Conservation (phyloP, 2,113 vertebrate species). For the Anoplopoma fimbria region DNA sequence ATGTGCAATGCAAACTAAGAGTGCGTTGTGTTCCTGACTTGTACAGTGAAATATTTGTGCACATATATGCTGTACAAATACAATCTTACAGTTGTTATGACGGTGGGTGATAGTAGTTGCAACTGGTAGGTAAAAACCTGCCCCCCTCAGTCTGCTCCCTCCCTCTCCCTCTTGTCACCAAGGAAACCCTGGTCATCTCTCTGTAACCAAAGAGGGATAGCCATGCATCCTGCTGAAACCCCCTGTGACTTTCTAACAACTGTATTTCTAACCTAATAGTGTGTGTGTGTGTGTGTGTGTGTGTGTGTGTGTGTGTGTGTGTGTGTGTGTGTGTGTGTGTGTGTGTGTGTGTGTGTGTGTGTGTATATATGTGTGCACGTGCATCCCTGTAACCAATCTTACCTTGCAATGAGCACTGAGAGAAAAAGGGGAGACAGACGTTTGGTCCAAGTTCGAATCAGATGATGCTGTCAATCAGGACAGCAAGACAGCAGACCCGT, state of each 20-base stretch:
- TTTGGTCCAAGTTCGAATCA: conserved; percentile 60
- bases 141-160: conserved; percentile 15
- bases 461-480: conserved; percentile 55
- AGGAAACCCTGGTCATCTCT: conserved; percentile 43
- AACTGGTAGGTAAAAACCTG: background rate
- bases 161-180: conserved; percentile 36
- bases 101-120: background rate
- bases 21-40: background rate
- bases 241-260: background rate
- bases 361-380: background rate
- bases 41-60: background rate
- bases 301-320: background rate
- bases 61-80: background rate
- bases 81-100: background rate
- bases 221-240: conserved; percentile 5
- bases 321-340: background rate
- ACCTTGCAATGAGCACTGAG: conserved; percentile 61
- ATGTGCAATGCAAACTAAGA: conserved; percentile 20
- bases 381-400: conserved; percentile 31
- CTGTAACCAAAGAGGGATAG: conserved; percentile 7
- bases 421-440: conserved; percentile 38
- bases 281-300: background rate
- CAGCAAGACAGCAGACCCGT: conserved; percentile 64
- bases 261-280: conserved; percentile 7
- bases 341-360: background rate